Evolutionary conservation across 2,888 invertebrate genomes (phyloP).

Genomic region (Tyria jacobaeae): DNA sequence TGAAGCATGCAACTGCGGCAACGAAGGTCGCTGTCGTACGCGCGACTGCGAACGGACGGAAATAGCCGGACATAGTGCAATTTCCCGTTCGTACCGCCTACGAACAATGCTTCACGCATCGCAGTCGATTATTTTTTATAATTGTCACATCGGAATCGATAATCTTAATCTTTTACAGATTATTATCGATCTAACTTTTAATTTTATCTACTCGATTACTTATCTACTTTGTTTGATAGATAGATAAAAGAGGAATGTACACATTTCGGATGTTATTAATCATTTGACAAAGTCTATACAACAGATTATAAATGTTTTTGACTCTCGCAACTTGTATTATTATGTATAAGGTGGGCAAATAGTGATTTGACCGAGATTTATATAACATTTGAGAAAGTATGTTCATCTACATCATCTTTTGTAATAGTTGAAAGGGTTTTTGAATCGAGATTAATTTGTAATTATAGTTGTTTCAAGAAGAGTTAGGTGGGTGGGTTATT

Average conservation of each 20-base stretch:
- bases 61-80: constrained; percentile 76
- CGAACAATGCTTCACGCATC: constrained; percentile 39
- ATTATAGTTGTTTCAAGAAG: too few relatives aligned
- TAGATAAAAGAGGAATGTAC: not conserved
- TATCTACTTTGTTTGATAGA: not conserved
- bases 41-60: constrained; percentile 69
- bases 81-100: constrained; percentile 66
- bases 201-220: constrained; percentile 4
- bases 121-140: constrained; percentile 37
- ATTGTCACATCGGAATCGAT: constrained; percentile 9
- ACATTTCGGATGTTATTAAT: not conserved
- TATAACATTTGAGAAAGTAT: too few relatives aligned
- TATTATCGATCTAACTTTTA: not conserved
- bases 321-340: not conserved
- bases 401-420: too few relatives aligned
- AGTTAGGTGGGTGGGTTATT: too few relatives aligned
- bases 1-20: constrained; percentile 54
- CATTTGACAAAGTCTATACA: not conserved
- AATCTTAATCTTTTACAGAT: not conserved
- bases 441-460: too few relatives aligned
- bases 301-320: not conserved
- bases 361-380: too few relatives aligned
- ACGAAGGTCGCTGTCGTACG: constrained; percentile 70
- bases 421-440: too few relatives aligned
- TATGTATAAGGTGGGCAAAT: not conserved